Percentiles rank a stretch among this genome's conserved stretches.
Evolutionary conservation across 2,888 invertebrate species (phyloP).

Genomic region (Agrilus mali): DNA sequence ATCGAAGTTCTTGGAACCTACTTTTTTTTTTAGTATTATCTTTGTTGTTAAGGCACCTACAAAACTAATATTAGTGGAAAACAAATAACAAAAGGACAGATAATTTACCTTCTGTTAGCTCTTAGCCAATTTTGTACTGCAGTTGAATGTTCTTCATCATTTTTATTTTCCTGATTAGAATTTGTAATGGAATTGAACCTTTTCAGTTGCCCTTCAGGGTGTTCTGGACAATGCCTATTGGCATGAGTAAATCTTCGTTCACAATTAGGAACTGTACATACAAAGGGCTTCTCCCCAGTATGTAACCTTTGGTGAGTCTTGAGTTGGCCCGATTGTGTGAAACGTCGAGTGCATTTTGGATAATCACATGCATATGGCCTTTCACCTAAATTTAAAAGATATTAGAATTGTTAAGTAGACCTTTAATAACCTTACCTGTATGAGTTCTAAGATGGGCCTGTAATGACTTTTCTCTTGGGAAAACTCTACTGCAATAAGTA

Average conservation of each 20-base stretch:
- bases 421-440: slow-evolving; percentile 35
- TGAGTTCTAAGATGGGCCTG: slow-evolving; percentile 56
- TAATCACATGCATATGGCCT: slow-evolving; percentile 62
- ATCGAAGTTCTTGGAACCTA: too few species aligned
- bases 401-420: neutral
- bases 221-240: slow-evolving; percentile 60
- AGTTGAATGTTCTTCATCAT: slow-evolving; percentile 12
- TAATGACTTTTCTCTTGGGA: slow-evolving; percentile 62
- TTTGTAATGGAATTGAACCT: slow-evolving; percentile 22
- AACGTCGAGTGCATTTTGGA: slow-evolving; percentile 55
- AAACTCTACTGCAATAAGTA: slow-evolving; percentile 55
- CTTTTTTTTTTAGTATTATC: too few species aligned
- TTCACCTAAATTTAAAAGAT: slow-evolving; percentile 42
- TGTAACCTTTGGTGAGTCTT: slow-evolving; percentile 67
- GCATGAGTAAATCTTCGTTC: slow-evolving; percentile 61
- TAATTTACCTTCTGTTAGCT: slow-evolving; percentile 35
- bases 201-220: slow-evolving; percentile 46
- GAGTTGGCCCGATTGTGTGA: slow-evolving; percentile 65
- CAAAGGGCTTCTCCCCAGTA: slow-evolving; percentile 64
- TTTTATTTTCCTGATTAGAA: slow-evolving; percentile 31
- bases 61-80: too few species aligned
- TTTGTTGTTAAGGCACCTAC: too few species aligned
- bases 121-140: slow-evolving; percentile 31
- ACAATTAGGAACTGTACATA: slow-evolving; percentile 51
- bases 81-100: slow-evolving; percentile 19